Evolutionary conservation across 2,797 vertebrate species (phyloP).

Genomic region (Amphiprion clarkii): DNA sequence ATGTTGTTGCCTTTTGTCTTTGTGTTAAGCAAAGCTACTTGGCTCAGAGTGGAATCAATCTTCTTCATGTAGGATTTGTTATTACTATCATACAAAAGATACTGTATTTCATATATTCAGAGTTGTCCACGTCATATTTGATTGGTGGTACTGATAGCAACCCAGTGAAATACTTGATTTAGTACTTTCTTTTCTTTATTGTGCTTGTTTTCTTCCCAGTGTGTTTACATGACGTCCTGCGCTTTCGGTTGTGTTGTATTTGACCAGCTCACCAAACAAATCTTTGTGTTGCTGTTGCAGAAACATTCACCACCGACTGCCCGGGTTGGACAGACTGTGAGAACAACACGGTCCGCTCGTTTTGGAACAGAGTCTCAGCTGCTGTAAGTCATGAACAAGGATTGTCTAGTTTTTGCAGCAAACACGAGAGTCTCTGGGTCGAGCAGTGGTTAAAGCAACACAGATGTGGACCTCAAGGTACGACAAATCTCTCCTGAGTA

Average conservation of each 20-base stretch:
- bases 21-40: too few relatives aligned
- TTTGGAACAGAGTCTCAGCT: constrained; percentile 75
- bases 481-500: constrained; percentile 8
- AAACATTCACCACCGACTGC: constrained; percentile 75
- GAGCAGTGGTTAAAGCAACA: not conserved
- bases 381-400: constrained; percentile 65
- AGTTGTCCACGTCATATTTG: too few relatives aligned
- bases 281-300: constrained; percentile 51
- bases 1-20: too few relatives aligned
- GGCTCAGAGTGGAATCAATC: too few relatives aligned
- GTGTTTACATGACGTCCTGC: too few relatives aligned
- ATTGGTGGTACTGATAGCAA: too few relatives aligned
- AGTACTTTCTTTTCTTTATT: too few relatives aligned
- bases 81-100: too few relatives aligned
- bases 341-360: constrained; percentile 76
- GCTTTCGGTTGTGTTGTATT: not conserved
- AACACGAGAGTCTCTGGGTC: not conserved
- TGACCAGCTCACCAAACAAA: rapidly evolving
- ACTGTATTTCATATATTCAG: too few relatives aligned
- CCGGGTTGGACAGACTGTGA: constrained; percentile 64
- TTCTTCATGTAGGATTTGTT: too few relatives aligned
- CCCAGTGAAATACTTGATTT: too few relatives aligned
- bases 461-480: not conserved
- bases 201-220: too few relatives aligned
- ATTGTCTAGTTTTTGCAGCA: not conserved